Evolutionary conservation across 2,797 vertebrate species (phyloP).

Genomic region (Trematomus bernacchii): DNA sequence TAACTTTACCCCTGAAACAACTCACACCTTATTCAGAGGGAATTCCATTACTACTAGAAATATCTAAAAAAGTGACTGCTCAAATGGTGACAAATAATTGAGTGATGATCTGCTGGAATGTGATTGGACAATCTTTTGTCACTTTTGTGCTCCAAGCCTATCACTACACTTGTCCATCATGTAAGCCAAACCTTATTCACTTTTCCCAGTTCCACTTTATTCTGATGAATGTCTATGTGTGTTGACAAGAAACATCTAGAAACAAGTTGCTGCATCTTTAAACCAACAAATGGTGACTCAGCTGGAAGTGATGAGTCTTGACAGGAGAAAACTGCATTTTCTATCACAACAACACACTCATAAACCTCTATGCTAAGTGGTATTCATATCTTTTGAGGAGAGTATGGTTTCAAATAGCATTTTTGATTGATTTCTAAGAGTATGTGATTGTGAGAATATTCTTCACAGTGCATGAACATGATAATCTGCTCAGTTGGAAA

Average conservation of each 20-base stretch:
- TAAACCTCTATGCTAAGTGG: background rate
- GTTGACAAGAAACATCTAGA: constrained; percentile 35
- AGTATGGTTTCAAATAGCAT: background rate
- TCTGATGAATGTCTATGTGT: background rate
- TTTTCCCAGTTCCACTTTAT: background rate
- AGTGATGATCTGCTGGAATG: too few relatives aligned
- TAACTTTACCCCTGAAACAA: too few relatives aligned
- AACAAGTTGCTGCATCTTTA: constrained; percentile 23
- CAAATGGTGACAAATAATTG: too few relatives aligned
- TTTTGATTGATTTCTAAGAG: background rate
- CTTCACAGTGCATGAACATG: background rate
- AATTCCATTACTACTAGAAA: too few relatives aligned
- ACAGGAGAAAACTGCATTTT: background rate
- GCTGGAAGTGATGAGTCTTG: background rate
- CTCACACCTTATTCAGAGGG: too few relatives aligned
- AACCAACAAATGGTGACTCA: constrained; percentile 22
- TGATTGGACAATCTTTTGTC: too few relatives aligned
- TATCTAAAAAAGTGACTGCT: too few relatives aligned
- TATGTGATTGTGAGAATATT: background rate
- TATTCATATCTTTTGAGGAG: background rate
- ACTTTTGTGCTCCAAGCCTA: too few relatives aligned
- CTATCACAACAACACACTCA: background rate
- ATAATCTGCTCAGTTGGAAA: constrained; percentile 2
- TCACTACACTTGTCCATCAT: too few relatives aligned
- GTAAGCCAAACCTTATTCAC: background rate